phyloP scores from a whole-genome alignment of 2,797 vertebrate species.

The Eurystomus glaucurus region DNA sequence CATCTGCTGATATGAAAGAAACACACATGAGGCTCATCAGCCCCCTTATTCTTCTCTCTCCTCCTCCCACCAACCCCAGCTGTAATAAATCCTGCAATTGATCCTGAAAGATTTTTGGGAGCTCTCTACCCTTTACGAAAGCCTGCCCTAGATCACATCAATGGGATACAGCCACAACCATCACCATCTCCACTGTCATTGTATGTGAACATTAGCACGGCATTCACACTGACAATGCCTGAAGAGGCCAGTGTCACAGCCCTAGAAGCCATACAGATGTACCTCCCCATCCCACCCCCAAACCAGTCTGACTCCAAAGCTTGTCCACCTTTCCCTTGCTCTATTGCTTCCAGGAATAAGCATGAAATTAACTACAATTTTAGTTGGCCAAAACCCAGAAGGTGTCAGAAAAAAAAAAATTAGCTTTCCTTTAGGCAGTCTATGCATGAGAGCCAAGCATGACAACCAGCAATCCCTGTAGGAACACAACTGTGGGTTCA shows the following conservation, averaged over 20 bases:
- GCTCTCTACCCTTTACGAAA: neutral
- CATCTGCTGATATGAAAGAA: neutral
- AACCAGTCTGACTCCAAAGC: neutral
- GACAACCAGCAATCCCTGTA: neutral
- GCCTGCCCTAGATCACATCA: neutral
- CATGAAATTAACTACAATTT: neutral
- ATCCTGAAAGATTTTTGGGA: neutral
- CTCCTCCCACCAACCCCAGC: neutral
- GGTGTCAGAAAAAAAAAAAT: neutral
- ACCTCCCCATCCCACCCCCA: neutral
- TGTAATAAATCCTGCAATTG: neutral
- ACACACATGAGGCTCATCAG: neutral
- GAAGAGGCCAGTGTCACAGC: fast-evolving
- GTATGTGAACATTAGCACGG: neutral
- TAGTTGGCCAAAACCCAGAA: neutral
- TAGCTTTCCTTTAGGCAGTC: neutral
- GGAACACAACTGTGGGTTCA: fast-evolving
- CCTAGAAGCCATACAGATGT: fast-evolving
- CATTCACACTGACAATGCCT: neutral
- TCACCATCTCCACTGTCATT: neutral
- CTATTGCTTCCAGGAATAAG: neutral
- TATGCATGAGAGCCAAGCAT: fast-evolving
- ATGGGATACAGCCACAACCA: neutral
- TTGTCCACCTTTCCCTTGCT: neutral
- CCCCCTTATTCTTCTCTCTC: neutral